Percentiles rank a stretch among this genome's conserved stretches.
phyloP scores from a whole-genome alignment of 2,797 vertebrate genomes.

The Sebastes matsubarae region DNA sequence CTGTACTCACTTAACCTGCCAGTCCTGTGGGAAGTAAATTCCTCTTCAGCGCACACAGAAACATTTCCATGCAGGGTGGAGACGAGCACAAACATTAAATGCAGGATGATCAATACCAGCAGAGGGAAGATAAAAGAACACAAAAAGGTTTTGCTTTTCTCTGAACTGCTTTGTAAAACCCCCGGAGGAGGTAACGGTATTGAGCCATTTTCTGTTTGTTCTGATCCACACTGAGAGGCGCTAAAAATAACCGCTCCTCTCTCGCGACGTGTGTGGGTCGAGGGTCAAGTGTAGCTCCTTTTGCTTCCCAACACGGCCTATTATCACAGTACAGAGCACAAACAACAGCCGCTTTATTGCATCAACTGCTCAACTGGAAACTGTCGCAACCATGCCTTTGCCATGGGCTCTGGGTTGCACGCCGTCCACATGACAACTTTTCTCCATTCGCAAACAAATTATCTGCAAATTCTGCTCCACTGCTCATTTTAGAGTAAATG shows the following conservation, averaged over 20 bases:
- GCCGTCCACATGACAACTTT: conserved; percentile 6
- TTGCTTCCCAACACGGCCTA: conserved; percentile 52
- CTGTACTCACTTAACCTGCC: conserved; percentile 18
- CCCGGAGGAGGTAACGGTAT: conserved; percentile 55
- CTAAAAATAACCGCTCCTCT: conserved; percentile 69
- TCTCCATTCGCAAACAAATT: conserved; percentile 9
- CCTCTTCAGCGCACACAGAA: conserved; percentile 27
- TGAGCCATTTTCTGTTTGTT: conserved; percentile 65
- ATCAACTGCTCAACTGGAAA: conserved; percentile 57
- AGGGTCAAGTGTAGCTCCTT: conserved; percentile 68
- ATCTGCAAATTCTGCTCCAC: neutral
- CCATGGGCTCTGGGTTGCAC: conserved; percentile 14
- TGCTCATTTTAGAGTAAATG: neutral
- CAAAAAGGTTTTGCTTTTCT: conserved; percentile 65
- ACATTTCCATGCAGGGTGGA: conserved; percentile 23
- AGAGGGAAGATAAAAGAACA: conserved; percentile 51
- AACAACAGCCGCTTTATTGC: conserved; percentile 56
- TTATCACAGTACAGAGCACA: conserved; percentile 69
- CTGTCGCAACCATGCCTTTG: conserved; percentile 9
- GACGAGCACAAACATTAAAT: conserved; percentile 26
- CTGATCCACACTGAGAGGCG: conserved; percentile 34
- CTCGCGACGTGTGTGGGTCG: conserved; percentile 48
- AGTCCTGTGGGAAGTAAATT: conserved; percentile 38
- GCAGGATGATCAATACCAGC: conserved; percentile 55
- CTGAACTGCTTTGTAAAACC: conserved; percentile 52